Conservation (phyloP, 2,888 invertebrate species). For the Priapulus caudatus region DNA sequence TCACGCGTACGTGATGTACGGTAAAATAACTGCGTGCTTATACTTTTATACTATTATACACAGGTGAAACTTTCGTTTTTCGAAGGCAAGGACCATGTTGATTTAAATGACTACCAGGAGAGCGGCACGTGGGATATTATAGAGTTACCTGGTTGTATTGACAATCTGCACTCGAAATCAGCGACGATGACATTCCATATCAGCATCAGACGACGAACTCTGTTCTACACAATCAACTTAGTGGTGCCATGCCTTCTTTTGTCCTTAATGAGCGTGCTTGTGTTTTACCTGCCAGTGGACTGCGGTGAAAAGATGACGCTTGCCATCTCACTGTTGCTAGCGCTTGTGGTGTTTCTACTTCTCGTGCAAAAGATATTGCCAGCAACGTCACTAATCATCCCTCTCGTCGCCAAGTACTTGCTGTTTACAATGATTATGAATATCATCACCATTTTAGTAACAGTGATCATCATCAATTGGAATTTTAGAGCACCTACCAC, state of each 20-base stretch:
- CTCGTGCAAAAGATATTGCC: constrained; percentile 90
- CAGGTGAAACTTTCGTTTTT: too few relatives aligned
- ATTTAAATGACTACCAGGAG: not conserved
- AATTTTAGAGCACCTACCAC: constrained; percentile 92
- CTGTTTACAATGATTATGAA: constrained; percentile 99
- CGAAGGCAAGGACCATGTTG: not conserved
- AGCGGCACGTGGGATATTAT: constrained; percentile 88
- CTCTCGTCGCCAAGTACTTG: constrained; percentile 96
- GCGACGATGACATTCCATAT: constrained; percentile 91
- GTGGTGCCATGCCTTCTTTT: constrained; percentile 97
- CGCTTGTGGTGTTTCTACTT: constrained; percentile 96
- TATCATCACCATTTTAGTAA: constrained; percentile 95
- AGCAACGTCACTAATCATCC: constrained; percentile 92
- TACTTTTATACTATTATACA: too few relatives aligned
- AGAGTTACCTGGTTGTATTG: constrained; percentile 51
- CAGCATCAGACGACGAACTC: constrained; percentile 85
- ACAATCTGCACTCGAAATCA: not conserved
- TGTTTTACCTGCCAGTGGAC: constrained; percentile 96
- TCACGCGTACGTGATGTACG: too few relatives aligned
- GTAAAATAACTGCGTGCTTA: too few relatives aligned
- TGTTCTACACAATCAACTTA: constrained; percentile 98
- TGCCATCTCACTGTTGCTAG: constrained; percentile 96
- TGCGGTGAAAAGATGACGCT: constrained; percentile 78
- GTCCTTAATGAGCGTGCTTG: constrained; percentile 93
- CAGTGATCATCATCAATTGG: constrained; percentile 98